These are phyloP conservation scores for Drosophila maculinotata DNA, from an alignment of 2,888 invertebrate species.

Conservation along the genomic window DNA sequence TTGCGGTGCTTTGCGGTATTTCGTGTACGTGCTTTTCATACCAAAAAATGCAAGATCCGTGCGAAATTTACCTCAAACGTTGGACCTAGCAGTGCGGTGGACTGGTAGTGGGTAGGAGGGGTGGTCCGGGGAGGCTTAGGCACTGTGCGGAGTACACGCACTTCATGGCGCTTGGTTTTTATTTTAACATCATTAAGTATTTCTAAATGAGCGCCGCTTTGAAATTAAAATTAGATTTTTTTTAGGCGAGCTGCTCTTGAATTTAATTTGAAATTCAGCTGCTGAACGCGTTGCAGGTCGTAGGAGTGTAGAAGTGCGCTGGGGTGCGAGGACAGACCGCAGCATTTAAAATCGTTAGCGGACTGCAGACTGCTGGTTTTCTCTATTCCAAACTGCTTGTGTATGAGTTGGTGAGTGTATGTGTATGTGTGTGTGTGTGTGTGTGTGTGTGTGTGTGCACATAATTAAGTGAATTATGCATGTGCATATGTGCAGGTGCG, in stretches of 20 bases:
- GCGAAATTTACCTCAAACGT: conserved; percentile 59
- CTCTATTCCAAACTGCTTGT: neutral
- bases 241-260: conserved; percentile 47
- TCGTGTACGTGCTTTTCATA: conserved; percentile 72
- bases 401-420: conserved; percentile 50
- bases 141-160: conserved; percentile 48
- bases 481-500: conserved; percentile 52
- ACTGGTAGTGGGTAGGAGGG: neutral
- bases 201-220: conserved; percentile 77
- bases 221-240: conserved; percentile 78
- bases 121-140: no score
- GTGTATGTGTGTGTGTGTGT: neutral
- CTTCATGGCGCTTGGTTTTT: conserved; percentile 73
- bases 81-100: neutral
- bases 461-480: conserved; percentile 74
- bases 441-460: conserved; percentile 20
- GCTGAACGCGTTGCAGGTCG: conserved; percentile 1
- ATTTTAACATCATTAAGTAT: conserved; percentile 79
- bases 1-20: conserved; percentile 65
- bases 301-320: no score
- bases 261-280: conserved; percentile 60
- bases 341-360: conserved; percentile 59
- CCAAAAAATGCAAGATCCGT: conserved; percentile 53
- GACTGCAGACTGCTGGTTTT: conserved; percentile 5
- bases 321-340: conserved; percentile 35